These are phyloP conservation scores for Sinonovacula constricta DNA, from an alignment of 1,140 invertebrate species.

Conservation along the genomic window DNA sequence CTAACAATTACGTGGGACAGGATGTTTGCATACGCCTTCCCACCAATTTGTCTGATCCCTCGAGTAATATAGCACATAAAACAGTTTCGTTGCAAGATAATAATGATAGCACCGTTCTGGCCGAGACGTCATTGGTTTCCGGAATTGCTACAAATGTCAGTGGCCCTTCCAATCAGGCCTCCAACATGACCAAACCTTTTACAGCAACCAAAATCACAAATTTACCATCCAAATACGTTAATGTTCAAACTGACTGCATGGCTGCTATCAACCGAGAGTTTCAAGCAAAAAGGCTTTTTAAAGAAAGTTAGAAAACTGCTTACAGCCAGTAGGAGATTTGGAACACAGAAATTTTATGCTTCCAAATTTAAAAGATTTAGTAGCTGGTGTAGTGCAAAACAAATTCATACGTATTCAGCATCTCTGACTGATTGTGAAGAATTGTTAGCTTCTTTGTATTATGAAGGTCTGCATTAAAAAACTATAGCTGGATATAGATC, in stretches of 20 bases:
- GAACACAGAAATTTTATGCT: slow-evolving; percentile 31
- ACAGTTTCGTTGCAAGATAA: slow-evolving; percentile 21
- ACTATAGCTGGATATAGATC: slow-evolving; percentile 23
- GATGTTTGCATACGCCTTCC: slow-evolving; percentile 27
- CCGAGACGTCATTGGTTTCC: slow-evolving; percentile 12
- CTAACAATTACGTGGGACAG: slow-evolving; percentile 31
- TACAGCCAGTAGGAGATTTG: slow-evolving; percentile 15
- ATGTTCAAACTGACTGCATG: slow-evolving; percentile 29
- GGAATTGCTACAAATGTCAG: background rate
- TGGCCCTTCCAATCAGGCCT: slow-evolving; percentile 6
- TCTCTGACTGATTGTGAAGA: slow-evolving; percentile 15
- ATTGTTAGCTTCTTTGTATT: slow-evolving; percentile 16
- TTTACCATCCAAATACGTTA: slow-evolving; percentile 17
- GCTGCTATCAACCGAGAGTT: slow-evolving; percentile 16
- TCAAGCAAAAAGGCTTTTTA: slow-evolving; percentile 23
- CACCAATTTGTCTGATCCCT: slow-evolving; percentile 14
- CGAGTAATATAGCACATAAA: slow-evolving; percentile 1
- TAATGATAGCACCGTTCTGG: slow-evolving; percentile 21
- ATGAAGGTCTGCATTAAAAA: background rate
- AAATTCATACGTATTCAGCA: slow-evolving; percentile 15
- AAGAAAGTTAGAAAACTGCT: slow-evolving; percentile 13
- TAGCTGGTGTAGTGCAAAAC: slow-evolving; percentile 42
- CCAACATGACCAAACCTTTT: slow-evolving; percentile 10
- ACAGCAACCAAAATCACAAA: background rate
- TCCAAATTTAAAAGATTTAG: slow-evolving; percentile 27